Evolutionary conservation across 2,113 vertebrate genomes (phyloP), one percentile per base, ranked within the genome.

Genomic region (Psittacara wagleri): DNA sequence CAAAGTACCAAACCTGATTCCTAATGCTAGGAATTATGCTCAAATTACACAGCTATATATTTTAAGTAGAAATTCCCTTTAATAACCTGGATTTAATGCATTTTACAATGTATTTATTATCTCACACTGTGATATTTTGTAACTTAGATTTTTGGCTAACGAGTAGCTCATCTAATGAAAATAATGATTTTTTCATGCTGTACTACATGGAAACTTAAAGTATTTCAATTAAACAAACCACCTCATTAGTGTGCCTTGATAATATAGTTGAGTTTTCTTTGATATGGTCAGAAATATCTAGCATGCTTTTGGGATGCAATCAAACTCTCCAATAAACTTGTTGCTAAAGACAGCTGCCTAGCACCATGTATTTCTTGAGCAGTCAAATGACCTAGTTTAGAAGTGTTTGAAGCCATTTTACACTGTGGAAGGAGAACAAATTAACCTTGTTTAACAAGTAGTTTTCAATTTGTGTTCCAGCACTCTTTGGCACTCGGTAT

Each of bases 121-220:
- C 88, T 97, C 95, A 96, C 92, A 91, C 90, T 97, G 96, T 90
- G 86, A 88, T 96, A 95, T 96, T 97, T 97, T 97, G 92, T 95
- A 97, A 95, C 92, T 96, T 97, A 83, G 88, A 95, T 93, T 97
- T 96, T 87, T 84, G 82, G 59, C 94, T 97, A 97, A 97, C 66
- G 83, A 98, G 97, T 94, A 97, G 92, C 96, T 97, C 96, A 87
- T 92, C 96, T 97, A 97, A 97, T 97, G 94, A 97, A 98, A 97
- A 98, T 95, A 98, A 98, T 96, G 80, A 97, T 97, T 97, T 97
- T 97, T 98, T 97, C 84, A 97, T 98, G 97, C 94, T 97, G 77
- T 96, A 97, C 95, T 96, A 97, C 95, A 96, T 94, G 90, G 96
- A 95, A 96, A 98, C 93, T 97, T 97, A 97, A 97, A 97, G 67